These are phyloP conservation scores for Drosophila paramelanica DNA, from an alignment of 2,888 invertebrate species.

Conservation along the genomic window DNA sequence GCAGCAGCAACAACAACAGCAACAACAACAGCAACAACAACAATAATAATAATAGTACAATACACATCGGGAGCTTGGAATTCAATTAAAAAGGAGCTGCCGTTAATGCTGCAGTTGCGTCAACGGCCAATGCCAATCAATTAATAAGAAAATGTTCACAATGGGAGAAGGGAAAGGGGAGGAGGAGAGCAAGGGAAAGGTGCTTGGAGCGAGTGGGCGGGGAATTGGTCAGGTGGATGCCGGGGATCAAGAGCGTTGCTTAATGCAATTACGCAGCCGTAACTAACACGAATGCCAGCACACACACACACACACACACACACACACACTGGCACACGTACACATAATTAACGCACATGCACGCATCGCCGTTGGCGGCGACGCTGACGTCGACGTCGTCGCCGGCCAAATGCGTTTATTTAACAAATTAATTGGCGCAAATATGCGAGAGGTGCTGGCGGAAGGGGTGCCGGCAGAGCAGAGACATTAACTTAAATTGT, in stretches of 20 bases:
- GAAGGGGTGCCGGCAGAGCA: constrained; percentile 13
- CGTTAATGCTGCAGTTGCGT: constrained; percentile 21
- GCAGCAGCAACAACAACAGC: not conserved
- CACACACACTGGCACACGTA: constrained; percentile 21
- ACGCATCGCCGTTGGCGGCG: constrained; percentile 8
- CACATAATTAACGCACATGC: constrained; percentile 47
- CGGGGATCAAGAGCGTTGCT: constrained; percentile 16
- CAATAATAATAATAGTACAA: constrained; percentile 1
- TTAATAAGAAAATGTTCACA: constrained; percentile 66
- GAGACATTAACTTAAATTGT: constrained; percentile 56
- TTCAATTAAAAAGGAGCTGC: constrained; percentile 68
- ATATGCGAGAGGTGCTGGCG: constrained; percentile 44
- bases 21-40: constrained; percentile 9
- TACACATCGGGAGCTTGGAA: constrained; percentile 39
- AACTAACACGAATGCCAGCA: constrained; percentile 60
- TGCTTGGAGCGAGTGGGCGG: not conserved
- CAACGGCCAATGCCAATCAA: constrained; percentile 61
- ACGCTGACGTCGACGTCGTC: constrained; percentile 1
- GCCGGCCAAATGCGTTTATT: constrained; percentile 71
- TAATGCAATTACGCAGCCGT: constrained; percentile 62
- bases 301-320: constrained; percentile 17
- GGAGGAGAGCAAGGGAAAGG: no score
- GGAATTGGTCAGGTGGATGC: constrained; percentile 37
- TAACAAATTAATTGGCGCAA: constrained; percentile 79
- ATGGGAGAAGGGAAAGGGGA: not conserved